phyloP scores from a whole-genome alignment of 2,797 vertebrate genomes.

The Betta splendens region DNA sequence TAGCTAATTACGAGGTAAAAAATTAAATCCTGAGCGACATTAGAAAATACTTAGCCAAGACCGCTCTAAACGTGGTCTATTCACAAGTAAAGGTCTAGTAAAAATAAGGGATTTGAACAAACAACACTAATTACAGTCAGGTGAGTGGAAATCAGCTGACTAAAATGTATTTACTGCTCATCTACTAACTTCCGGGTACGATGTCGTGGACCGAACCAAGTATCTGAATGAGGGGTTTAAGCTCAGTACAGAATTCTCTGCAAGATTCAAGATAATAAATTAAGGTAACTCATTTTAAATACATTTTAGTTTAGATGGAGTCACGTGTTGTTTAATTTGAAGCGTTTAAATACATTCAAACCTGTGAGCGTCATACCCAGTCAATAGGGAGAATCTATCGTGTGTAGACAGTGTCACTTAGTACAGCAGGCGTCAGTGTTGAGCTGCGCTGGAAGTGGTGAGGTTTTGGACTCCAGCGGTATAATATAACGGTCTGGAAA shows the following conservation, averaged over 20 bases:
- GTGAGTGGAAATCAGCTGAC: constrained; percentile 63
- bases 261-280: too few species aligned
- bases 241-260: fast-evolving
- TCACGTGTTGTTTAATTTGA: fast-evolving
- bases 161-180: constrained; percentile 21
- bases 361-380: too few species aligned
- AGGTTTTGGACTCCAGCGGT: too few species aligned
- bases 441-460: constrained; percentile 27
- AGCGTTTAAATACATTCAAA: background rate
- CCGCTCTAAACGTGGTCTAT: too few species aligned
- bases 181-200: constrained; percentile 66
- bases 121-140: constrained; percentile 32
- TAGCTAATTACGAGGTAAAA: constrained; percentile 3
- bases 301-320: fast-evolving
- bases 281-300: background rate
- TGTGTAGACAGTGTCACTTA: too few species aligned
- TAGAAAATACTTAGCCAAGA: background rate
- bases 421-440: constrained; percentile 72
- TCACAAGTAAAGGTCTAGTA: fast-evolving
- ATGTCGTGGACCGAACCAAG: constrained; percentile 56
- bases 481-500: too few species aligned
- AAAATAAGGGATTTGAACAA: fast-evolving
- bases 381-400: too few species aligned
- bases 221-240: constrained; percentile 12
- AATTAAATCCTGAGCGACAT: background rate